A percentile compares a stretch with the other conserved stretches of the same genome.
phyloP scores from a whole-genome alignment of 2,797 vertebrate species.

The Lindbergichthys nudifrons region DNA sequence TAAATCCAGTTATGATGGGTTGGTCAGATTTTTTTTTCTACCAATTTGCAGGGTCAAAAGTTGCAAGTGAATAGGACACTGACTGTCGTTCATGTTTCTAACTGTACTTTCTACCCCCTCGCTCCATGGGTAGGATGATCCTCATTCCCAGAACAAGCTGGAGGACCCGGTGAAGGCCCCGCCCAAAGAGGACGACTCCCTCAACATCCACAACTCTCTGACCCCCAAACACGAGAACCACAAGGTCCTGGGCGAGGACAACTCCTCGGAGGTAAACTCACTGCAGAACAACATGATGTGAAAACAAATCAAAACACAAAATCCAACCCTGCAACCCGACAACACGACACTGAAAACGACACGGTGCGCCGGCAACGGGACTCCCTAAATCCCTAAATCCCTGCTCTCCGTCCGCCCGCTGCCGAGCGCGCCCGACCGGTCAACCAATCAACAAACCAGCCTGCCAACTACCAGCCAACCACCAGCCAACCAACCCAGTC shows the following conservation, averaged over 20 bases:
- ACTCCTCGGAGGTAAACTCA: slow-evolving; percentile 91
- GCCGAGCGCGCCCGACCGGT: slow-evolving; percentile 61
- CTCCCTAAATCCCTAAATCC: slow-evolving; percentile 12
- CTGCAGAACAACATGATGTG: slow-evolving; percentile 98
- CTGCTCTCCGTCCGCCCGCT: slow-evolving; percentile 34
- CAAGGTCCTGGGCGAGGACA: slow-evolving; percentile 90
- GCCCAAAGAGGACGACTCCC: slow-evolving; percentile 92
- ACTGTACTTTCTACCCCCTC: slow-evolving; percentile 62
- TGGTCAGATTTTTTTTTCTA: slow-evolving; percentile 15
- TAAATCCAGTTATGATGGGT: slow-evolving; percentile 4
- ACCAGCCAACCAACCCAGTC: slow-evolving; percentile 64
- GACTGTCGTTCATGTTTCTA: slow-evolving; percentile 53
- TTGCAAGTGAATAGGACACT: neutral
- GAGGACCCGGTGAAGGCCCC: slow-evolving; percentile 95
- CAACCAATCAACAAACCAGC: slow-evolving; percentile 65
- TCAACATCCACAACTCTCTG: slow-evolving; percentile 95
- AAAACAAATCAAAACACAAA: slow-evolving; percentile 54
- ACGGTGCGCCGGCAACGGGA: slow-evolving; percentile 63
- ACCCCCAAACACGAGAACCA: slow-evolving; percentile 93
- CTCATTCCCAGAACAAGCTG: slow-evolving; percentile 93
- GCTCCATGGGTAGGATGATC: slow-evolving; percentile 85
- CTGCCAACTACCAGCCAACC: slow-evolving; percentile 50
- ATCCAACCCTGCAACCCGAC: slow-evolving; percentile 54
- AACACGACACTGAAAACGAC: slow-evolving; percentile 47
- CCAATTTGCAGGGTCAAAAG: neutral